Evolutionary conservation across 1,140 invertebrate genomes (phyloP).

Genomic region (Drosophila ogumai): DNA sequence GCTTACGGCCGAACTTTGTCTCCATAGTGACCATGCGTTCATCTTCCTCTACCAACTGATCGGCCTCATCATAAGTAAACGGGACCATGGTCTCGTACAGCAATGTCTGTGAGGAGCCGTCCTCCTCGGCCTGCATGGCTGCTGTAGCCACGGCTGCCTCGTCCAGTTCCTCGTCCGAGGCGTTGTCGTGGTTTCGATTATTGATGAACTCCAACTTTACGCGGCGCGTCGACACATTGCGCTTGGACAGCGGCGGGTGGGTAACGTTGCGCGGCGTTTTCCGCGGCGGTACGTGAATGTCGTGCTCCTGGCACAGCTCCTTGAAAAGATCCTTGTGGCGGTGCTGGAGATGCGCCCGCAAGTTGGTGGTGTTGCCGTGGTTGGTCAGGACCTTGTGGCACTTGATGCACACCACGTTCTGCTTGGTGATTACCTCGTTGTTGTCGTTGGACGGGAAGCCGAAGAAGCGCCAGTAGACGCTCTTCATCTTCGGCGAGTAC

Average conservation of each 20-base stretch:
- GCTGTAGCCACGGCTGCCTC: constrained; percentile 68
- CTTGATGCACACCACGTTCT: constrained; percentile 88
- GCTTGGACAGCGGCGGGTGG: constrained; percentile 69
- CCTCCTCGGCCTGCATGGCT: constrained; percentile 74
- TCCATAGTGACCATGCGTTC: constrained; percentile 62
- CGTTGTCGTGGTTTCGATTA: constrained; percentile 68
- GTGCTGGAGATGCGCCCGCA: constrained; percentile 88
- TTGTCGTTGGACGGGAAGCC: constrained; percentile 88
- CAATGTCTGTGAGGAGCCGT: constrained; percentile 70
- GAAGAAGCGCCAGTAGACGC: constrained; percentile 89
- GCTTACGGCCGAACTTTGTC: constrained; percentile 56
- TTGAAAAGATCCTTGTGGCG: constrained; percentile 85
- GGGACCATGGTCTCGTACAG: constrained; percentile 79
- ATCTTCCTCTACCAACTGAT: constrained; percentile 66
- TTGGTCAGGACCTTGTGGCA: constrained; percentile 88
- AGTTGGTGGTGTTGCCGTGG: constrained; percentile 88
- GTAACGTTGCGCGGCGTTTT: constrained; percentile 72
- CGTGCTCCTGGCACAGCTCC: constrained; percentile 74
- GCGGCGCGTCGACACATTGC: constrained; percentile 65
- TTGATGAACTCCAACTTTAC: constrained; percentile 70
- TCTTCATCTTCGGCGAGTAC: constrained; percentile 86
- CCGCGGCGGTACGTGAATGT: constrained; percentile 74
- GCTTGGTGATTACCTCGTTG: constrained; percentile 88
- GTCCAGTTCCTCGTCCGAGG: constrained; percentile 64
- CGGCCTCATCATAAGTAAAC: constrained; percentile 75